Evolutionary conservation across 2,113 vertebrate species (phyloP).

Genomic region (Podilymbus podiceps): DNA sequence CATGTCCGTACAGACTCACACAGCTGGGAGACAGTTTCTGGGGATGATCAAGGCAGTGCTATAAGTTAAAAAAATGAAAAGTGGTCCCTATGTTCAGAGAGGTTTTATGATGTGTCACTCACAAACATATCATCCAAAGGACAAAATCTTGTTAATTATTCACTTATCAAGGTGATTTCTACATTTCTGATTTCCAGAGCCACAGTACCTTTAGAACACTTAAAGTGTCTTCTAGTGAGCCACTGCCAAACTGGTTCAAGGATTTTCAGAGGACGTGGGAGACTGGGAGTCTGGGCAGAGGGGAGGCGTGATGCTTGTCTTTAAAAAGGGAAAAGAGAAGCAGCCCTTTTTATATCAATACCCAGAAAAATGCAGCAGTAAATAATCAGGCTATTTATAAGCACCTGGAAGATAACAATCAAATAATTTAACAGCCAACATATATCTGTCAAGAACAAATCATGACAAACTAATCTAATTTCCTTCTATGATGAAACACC

Average conservation of each 20-base stretch:
- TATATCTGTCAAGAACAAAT: not conserved
- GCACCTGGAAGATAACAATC: constrained; percentile 7
- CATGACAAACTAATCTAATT: not conserved
- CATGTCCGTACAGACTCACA: not conserved
- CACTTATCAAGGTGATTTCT: not conserved
- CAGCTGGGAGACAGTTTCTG: not conserved
- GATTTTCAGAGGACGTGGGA: not conserved
- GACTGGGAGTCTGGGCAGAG: not conserved
- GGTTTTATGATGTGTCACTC: not conserved
- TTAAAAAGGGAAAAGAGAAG: not conserved
- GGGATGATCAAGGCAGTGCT: not conserved
- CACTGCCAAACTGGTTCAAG: not conserved
- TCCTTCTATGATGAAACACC: not conserved
- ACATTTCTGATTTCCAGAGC: not conserved
- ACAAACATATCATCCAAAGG: not conserved
- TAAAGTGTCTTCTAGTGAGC: not conserved
- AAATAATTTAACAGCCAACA: not conserved
- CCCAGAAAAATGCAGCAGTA: not conserved
- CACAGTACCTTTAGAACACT: not conserved
- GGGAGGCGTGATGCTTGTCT: not conserved
- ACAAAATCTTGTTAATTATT: not conserved
- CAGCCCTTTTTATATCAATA: not conserved
- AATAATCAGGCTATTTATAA: constrained; percentile 8
- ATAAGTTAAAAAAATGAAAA: not conserved
- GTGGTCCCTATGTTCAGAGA: not conserved